Conservation (phyloP, 2,888 invertebrate species). For the Drosophila cognata region DNA sequence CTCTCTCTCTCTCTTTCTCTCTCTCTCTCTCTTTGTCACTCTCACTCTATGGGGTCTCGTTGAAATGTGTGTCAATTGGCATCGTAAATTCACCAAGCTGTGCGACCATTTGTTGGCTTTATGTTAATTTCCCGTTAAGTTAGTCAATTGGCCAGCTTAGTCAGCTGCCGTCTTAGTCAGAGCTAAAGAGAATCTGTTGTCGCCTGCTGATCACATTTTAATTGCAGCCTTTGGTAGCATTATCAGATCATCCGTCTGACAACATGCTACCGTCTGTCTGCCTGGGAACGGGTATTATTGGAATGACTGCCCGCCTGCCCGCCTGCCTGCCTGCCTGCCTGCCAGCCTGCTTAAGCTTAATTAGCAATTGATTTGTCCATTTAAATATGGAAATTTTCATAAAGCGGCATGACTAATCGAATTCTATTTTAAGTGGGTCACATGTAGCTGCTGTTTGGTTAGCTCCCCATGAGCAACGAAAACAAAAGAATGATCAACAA, state of each 20-base stretch:
- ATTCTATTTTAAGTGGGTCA: constrained; percentile 53
- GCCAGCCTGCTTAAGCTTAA: constrained; percentile 54
- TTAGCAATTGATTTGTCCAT: constrained; percentile 74
- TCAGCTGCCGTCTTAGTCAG: constrained; percentile 42
- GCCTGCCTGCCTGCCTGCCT: constrained; percentile 5
- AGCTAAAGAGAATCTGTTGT: constrained; percentile 20
- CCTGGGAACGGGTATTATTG: constrained; percentile 9
- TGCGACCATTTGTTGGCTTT: constrained; percentile 44
- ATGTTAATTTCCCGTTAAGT: constrained; percentile 58
- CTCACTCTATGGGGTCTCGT: constrained; percentile 14
- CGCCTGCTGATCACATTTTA: constrained; percentile 73
- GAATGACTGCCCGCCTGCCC: not conserved
- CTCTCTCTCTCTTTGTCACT: not conserved
- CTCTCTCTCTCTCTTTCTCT: constrained; percentile 2
- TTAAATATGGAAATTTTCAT: constrained; percentile 68
- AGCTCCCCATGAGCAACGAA: not conserved
- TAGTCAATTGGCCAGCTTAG: constrained; percentile 43
- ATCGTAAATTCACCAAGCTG: constrained; percentile 45
- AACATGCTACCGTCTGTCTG: constrained; percentile 51
- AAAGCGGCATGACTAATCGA: constrained; percentile 64
- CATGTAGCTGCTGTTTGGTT: constrained; percentile 12
- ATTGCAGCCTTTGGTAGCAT: constrained; percentile 59
- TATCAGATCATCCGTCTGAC: constrained; percentile 45
- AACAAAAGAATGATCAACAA: constrained; percentile 5
- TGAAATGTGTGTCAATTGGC: constrained; percentile 71